Percentiles rank a stretch among this genome's conserved stretches.
Evolutionary conservation across 2,888 invertebrate genomes (phyloP).

Genomic region (Eubasilissa splendida): DNA sequence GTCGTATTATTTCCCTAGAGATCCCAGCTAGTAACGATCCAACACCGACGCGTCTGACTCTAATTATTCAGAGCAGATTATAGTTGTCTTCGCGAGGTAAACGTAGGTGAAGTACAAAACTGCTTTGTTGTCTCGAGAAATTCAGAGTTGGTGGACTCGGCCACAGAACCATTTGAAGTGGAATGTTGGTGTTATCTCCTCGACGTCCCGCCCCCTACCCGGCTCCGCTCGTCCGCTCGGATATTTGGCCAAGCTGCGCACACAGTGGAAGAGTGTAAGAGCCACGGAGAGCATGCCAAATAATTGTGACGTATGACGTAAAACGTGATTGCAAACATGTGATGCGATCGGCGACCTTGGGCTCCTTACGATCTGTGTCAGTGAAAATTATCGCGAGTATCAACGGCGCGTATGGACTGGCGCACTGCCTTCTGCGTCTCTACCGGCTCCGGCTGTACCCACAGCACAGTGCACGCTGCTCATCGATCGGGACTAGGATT

Average conservation of each 20-base stretch:
- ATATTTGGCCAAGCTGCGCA: not conserved
- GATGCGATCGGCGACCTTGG: slow-evolving; percentile 33
- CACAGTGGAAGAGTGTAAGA: not conserved
- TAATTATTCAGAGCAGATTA: too few species aligned
- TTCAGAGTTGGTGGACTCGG: not conserved
- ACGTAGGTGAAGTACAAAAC: too few species aligned
- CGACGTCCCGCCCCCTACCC: not conserved
- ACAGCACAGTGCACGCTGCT: not conserved
- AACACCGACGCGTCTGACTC: too few species aligned
- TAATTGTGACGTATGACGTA: slow-evolving; percentile 22
- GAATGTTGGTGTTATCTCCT: not conserved
- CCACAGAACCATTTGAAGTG: not conserved
- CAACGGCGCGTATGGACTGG: not conserved
- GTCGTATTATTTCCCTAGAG: too few species aligned
- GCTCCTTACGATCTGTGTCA: slow-evolving; percentile 40
- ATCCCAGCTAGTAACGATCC: too few species aligned
- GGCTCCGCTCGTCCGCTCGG: not conserved
- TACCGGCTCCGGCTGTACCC: not conserved
- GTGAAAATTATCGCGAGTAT: slow-evolving; percentile 31
- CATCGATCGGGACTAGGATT: not conserved
- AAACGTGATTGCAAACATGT: slow-evolving; percentile 3
- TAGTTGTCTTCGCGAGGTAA: too few species aligned
- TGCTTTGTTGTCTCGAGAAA: too few species aligned
- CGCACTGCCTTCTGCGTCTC: not conserved
- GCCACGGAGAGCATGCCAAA: slow-evolving; percentile 17